phyloP scores from a whole-genome alignment of 2,113 vertebrate species.

The Perca flavescens region DNA sequence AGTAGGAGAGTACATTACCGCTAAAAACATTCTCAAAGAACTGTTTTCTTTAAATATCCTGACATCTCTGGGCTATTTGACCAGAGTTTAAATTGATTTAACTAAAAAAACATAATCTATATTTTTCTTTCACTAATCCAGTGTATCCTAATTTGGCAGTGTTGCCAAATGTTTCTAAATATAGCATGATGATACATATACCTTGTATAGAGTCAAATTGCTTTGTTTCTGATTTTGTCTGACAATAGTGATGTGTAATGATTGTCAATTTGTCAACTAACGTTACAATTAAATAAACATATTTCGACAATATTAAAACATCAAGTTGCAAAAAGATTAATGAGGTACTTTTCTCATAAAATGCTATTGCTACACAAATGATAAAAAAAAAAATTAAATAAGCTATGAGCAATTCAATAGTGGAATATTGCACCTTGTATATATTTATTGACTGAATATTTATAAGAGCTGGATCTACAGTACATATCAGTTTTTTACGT shows the following conservation, averaged over 20 bases:
- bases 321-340: neutral
- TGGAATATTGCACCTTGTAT: neutral
- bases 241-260: neutral
- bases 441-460: neutral
- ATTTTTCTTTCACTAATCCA: conserved; percentile 1
- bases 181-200: neutral
- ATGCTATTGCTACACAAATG: neutral
- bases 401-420: neutral
- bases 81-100: neutral
- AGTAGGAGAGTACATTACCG: neutral
- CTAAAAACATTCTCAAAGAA: conserved; percentile 20
- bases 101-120: neutral
- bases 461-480: neutral
- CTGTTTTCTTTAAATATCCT: conserved; percentile 12
- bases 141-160: neutral
- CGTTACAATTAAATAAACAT: neutral
- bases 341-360: neutral
- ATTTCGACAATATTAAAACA: neutral
- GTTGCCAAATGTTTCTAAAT: neutral
- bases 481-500: neutral
- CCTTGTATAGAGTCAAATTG: neutral
- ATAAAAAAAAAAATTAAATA: neutral
- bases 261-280: neutral
- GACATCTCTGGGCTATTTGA: conserved; percentile 1
- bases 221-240: neutral